A percentile compares a stretch with the other conserved stretches of the same genome.
These are phyloP conservation scores for Ochropleura plecta DNA, from an alignment of 2,888 invertebrate species.

Conservation along the genomic window DNA sequence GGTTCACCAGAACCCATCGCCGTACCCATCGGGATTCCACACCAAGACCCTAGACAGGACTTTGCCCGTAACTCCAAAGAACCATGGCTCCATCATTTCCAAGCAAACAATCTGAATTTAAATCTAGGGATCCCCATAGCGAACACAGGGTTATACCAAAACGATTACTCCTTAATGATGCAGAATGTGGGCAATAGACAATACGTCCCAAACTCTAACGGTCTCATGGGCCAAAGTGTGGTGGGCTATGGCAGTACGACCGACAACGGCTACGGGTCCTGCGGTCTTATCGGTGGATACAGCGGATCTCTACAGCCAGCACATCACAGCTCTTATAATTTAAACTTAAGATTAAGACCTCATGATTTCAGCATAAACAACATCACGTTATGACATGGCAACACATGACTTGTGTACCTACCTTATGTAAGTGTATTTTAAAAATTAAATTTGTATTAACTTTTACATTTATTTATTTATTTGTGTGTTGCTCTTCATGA, in stretches of 20 bases:
- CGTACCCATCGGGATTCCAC: conserved; percentile 87
- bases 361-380: conserved; percentile 91
- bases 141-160: conserved; percentile 85
- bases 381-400: conserved; percentile 79
- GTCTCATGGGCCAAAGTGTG: conserved; percentile 82
- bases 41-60: conserved; percentile 84
- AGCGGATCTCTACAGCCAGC: conserved; percentile 81
- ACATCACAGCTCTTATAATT: conserved; percentile 86
- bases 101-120: conserved; percentile 85
- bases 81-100: conserved; percentile 87
- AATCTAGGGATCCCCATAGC: conserved; percentile 86
- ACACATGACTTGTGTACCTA: neutral
- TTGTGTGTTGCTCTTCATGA: neutral
- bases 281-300: conserved; percentile 85
- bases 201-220: conserved; percentile 83
- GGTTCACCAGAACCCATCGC: conserved; percentile 87
- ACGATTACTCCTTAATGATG: conserved; percentile 88
- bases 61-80: conserved; percentile 81
- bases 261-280: conserved; percentile 84
- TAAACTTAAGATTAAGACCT: conserved; percentile 90
- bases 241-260: conserved; percentile 77
- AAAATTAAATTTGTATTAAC: neutral
- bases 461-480: neutral
- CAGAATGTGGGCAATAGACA: conserved; percentile 85
- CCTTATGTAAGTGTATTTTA: neutral